phyloP scores from a whole-genome alignment of 2,888 invertebrate genomes.

The Tenthredo mesomela region DNA sequence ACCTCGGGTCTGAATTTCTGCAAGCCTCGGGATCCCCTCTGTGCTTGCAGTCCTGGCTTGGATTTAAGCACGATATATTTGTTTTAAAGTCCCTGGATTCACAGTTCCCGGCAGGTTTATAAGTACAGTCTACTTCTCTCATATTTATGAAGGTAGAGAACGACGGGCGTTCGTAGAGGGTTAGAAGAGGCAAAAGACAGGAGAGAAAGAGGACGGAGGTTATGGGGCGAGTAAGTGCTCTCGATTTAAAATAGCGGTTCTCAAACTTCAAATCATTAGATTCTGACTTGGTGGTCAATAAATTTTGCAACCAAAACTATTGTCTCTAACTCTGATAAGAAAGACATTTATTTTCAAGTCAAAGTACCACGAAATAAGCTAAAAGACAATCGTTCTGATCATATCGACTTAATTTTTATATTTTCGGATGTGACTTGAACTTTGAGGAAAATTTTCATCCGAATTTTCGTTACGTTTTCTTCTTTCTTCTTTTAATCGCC shows the following conservation, averaged over 20 bases:
- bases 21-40: conserved; percentile 51
- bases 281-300: background rate
- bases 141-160: conserved; percentile 71
- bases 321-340: background rate
- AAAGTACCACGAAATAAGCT: background rate
- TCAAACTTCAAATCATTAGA: conserved; percentile 55
- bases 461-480: no score
- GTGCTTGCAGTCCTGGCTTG: conserved; percentile 59
- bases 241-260: conserved; percentile 68
- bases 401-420: no score
- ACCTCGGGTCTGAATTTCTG: conserved; percentile 51
- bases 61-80: conserved; percentile 77
- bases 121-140: conserved; percentile 60
- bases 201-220: conserved; percentile 59
- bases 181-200: conserved; percentile 49
- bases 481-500: no score
- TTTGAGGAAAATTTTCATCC: background rate
- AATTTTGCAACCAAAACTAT: background rate
- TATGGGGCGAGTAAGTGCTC: conserved; percentile 75
- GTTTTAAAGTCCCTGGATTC: conserved; percentile 74
- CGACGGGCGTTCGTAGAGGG: conserved; percentile 60
- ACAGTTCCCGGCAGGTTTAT: conserved; percentile 55
- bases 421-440: background rate
- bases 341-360: no score
- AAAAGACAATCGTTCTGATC: background rate